Percentiles rank a stretch among this genome's conserved stretches.
Conservation (phyloP, 2,888 invertebrate species). For the Ariolimax columbianus region DNA sequence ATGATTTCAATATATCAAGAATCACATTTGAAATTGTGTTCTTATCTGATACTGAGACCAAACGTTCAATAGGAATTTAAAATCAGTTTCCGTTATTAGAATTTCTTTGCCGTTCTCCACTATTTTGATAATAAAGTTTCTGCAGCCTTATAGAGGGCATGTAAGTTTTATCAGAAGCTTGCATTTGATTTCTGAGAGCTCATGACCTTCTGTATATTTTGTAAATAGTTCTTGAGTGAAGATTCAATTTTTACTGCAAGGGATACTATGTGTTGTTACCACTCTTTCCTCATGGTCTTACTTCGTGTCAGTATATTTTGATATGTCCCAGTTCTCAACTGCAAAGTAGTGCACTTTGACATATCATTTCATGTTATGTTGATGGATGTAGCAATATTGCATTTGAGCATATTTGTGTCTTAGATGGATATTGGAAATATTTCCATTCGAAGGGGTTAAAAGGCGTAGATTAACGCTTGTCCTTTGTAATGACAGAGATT, state of each 20-base stretch:
- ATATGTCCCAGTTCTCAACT: background rate
- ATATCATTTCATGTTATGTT: background rate
- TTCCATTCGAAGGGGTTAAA: background rate
- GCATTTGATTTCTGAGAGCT: background rate
- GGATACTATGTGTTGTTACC: background rate
- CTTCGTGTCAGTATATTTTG: background rate
- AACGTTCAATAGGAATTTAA: background rate
- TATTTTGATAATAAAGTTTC: background rate
- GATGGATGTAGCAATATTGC: background rate
- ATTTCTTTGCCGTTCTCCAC: background rate
- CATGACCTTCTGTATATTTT: background rate
- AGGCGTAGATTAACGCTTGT: background rate
- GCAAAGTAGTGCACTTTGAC: background rate
- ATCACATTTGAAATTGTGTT: background rate
- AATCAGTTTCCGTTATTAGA: too few relatives aligned
- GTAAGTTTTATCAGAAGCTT: slow-evolving; percentile 11
- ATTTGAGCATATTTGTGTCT: background rate
- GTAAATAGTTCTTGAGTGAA: slow-evolving; percentile 11
- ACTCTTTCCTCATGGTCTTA: background rate
- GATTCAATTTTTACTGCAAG: background rate
- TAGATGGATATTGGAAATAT: background rate
- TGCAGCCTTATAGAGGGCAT: background rate
- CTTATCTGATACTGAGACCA: background rate
- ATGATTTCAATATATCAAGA: background rate
- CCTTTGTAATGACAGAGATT: background rate